Evolutionary conservation across 2,888 invertebrate genomes (phyloP).

Genomic region (Mimachlamys varia): DNA sequence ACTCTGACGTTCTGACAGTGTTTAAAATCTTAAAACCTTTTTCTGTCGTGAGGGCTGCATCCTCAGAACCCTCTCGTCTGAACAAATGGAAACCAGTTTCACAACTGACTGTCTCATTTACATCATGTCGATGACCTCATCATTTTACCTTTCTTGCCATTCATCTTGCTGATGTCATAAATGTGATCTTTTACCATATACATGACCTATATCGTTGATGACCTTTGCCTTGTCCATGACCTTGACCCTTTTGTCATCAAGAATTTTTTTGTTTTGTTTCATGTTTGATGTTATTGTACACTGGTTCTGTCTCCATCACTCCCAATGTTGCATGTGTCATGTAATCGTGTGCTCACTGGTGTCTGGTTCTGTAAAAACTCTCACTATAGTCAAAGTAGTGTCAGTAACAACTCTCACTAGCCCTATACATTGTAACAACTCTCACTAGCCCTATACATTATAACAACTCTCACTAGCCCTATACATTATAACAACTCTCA

Average conservation of each 20-base stretch:
- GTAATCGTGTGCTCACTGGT: background rate
- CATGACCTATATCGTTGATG: background rate
- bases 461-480: no score
- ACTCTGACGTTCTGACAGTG: no score
- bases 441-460: no score
- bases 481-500: no score
- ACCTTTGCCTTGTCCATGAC: background rate
- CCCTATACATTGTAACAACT: no score
- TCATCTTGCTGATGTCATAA: background rate
- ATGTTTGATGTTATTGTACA: background rate
- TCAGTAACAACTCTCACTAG: no score
- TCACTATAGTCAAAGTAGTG: no score
- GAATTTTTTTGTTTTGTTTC: no score
- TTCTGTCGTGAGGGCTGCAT: no score
- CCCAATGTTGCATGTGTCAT: background rate
- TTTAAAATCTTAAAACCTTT: no score
- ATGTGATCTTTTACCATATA: background rate
- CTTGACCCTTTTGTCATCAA: background rate
- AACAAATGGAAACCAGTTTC: no score
- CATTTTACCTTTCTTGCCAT: background rate
- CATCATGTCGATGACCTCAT: background rate
- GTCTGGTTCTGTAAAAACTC: background rate
- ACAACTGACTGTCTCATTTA: background rate
- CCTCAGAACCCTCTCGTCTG: no score
- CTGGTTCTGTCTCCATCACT: constrained; percentile 28